Base-by-base conservation (phyloP, 2,888 invertebrate genomes). In the Patella depressa region DNA sequence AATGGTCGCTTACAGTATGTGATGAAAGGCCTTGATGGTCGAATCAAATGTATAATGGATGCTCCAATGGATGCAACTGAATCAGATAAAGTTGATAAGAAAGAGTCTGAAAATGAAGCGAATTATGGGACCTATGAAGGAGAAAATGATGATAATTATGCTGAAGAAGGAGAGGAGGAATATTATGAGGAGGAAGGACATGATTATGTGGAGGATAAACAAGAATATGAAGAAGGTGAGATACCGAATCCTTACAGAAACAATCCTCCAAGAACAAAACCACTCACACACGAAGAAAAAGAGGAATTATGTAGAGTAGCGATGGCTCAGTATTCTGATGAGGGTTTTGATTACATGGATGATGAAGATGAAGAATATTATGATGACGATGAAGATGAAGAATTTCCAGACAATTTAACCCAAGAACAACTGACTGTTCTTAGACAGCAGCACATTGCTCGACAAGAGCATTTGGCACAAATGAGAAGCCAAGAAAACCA, bases 1-100 rank as follows among this genome's bases (percentile, higher is more conserved):
- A 65, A 65, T 65, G 65, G 65, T 24, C 65, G 65, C 3, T 24
- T 65, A 24, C 65, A 65, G 19, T 65, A 65, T 24, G 65, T 65
- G 11, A 24, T 65, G 12, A 65, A 65, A 65, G 65, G 65, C 2
- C 19, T 24, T 24, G 65, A 65, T 65, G 65, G 65, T 3, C 19
- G 65, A 65, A 65, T 65, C 24, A 65, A 65, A 24, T 65, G 65
- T 24, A 65, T 65, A 12, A 65, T 65, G 65, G 65, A 65, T 65
- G 65, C 65, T 65, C 65, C 65, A 3, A 19, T 12, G 24, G 65
- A 65, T 15, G 5, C 65, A 12, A 12, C 24, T 24, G 11, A 19
- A 65, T 19, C 19, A 24, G 24, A 65, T 65, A 65, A 65, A 12
- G 65, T 19, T 11, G 65, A 12, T 19, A 19, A 24, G 4, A 19